Evolutionary conservation across 2,888 invertebrate genomes (phyloP).

Genomic region (Chrysotoxum bicinctum): DNA sequence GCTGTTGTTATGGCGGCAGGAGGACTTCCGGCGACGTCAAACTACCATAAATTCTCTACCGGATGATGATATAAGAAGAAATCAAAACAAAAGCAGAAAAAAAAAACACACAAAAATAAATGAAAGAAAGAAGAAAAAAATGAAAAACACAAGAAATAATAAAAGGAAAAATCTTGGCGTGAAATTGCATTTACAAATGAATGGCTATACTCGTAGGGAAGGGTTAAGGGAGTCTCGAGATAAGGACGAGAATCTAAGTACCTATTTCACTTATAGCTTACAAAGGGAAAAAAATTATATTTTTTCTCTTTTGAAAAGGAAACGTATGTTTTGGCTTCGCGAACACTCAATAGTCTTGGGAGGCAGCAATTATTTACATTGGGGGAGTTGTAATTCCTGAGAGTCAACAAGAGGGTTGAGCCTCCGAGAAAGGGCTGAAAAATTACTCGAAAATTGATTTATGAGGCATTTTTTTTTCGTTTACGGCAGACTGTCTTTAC

Average conservation of each 20-base stretch:
- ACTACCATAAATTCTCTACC: constrained; percentile 71
- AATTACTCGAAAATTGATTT: constrained; percentile 70
- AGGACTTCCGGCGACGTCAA: constrained; percentile 73
- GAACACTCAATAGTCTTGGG: constrained; percentile 69
- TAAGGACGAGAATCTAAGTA: constrained; percentile 72
- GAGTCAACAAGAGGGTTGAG: constrained; percentile 64
- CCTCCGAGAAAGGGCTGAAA: constrained; percentile 48
- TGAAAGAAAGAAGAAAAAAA: constrained; percentile 29
- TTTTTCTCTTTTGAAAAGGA: constrained; percentile 34
- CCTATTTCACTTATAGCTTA: constrained; percentile 71
- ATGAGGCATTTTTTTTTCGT: constrained; percentile 47
- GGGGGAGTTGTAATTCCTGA: constrained; percentile 73
- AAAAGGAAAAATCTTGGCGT: constrained; percentile 79
- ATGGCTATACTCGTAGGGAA: constrained; percentile 56
- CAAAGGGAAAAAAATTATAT: constrained; percentile 65
- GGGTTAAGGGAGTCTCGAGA: constrained; percentile 59
- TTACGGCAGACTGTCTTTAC: constrained; percentile 26
- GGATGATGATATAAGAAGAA: constrained; percentile 71
- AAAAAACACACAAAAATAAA: constrained; percentile 43
- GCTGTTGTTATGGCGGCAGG: constrained; percentile 71
- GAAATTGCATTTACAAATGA: constrained; percentile 78
- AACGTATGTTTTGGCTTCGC: constrained; percentile 73
- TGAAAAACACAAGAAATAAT: constrained; percentile 30
- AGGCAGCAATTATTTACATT: constrained; percentile 75
- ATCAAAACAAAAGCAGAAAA: constrained; percentile 67